phyloP scores from a whole-genome alignment of 1,140 invertebrate genomes.

The Sminthurinus signatus region DNA sequence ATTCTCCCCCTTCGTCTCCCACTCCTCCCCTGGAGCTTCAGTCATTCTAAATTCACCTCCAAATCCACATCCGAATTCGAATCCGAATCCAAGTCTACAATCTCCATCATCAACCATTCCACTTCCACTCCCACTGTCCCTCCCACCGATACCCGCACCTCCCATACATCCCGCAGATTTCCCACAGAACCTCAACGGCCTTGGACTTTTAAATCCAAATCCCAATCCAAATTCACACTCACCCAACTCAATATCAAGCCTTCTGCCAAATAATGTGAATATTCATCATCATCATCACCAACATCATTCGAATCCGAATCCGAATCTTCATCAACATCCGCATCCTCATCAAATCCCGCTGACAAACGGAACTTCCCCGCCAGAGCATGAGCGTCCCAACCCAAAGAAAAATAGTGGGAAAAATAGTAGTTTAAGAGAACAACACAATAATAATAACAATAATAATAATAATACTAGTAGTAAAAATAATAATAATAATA shows the following conservation, averaged over 20 bases:
- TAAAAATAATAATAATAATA: constrained; percentile 7
- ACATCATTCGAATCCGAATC: too few species aligned
- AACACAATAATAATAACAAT: constrained; percentile 9
- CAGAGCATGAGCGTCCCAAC: too few species aligned
- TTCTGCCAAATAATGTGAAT: too few species aligned
- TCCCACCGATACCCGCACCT: neutral
- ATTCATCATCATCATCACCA: too few species aligned
- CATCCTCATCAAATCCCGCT: too few species aligned
- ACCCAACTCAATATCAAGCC: neutral
- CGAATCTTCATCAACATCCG: too few species aligned
- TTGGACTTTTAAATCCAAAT: neutral
- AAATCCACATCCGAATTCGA: neutral
- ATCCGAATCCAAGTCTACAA: neutral
- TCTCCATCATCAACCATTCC: constrained; percentile 3
- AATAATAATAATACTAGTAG: neutral
- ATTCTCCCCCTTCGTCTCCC: constrained; percentile 9
- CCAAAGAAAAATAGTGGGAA: too few species aligned
- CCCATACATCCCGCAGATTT: neutral
- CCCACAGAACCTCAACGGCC: neutral
- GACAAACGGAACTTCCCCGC: too few species aligned
- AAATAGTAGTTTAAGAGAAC: neutral
- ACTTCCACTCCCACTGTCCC: neutral
- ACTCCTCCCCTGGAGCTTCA: constrained; percentile 9
- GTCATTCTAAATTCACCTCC: constrained; percentile 5
- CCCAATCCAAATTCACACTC: neutral